Evolutionary conservation across 1,140 invertebrate genomes (phyloP), one percentile per base, ranked within the genome.

Genomic region (Hylaeus volcanicus): DNA sequence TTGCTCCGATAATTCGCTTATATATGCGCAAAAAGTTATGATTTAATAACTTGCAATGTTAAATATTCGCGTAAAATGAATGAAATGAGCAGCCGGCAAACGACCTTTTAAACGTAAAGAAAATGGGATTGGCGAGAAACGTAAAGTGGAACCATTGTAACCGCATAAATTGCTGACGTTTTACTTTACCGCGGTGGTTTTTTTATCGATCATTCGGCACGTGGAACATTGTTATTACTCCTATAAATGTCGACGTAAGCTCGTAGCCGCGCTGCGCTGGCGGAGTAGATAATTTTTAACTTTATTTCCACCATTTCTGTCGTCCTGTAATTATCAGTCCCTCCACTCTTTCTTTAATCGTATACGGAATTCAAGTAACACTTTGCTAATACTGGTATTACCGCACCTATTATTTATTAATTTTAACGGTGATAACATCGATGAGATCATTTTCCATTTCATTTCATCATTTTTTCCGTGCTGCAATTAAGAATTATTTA

Each of bases 91-190:
- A n/a, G 63, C 55, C 66, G 56, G 45, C 60, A 72, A 60, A 65
- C 80, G 58, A 60, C 60, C 64, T 80, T 75, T 66, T 65, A 60
- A 64, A 77, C 51, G 63, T 79, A 81, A 76, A 81, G 76, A 84
- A 87, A 75, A 79, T 72, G 61, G 78, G 48, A 85, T 83, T 72
- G 71, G 70, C 26, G 68, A 74, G 56, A 71, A 85, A 77, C 77
- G 79, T 89, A 86, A 90, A 89, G 85, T 61, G 64, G 84, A 90
- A 86, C 80, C 82, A 83, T 84, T 88, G 81, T 87, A 87, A 85
- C 81, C 60, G 74, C 81, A 82, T 88, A 87, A 90, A 89, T 81
- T 75, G 89, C 89, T 90, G 89, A 90, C 88, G 84, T 83, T 89
- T 86, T 77, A 85, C 72, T 88, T 88, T 88, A 84, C 61, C 79